A percentile compares a stretch with the other conserved stretches of the same genome.
Conservation (phyloP, 2,113 vertebrate genomes). For the Cebidichthys violaceus region DNA sequence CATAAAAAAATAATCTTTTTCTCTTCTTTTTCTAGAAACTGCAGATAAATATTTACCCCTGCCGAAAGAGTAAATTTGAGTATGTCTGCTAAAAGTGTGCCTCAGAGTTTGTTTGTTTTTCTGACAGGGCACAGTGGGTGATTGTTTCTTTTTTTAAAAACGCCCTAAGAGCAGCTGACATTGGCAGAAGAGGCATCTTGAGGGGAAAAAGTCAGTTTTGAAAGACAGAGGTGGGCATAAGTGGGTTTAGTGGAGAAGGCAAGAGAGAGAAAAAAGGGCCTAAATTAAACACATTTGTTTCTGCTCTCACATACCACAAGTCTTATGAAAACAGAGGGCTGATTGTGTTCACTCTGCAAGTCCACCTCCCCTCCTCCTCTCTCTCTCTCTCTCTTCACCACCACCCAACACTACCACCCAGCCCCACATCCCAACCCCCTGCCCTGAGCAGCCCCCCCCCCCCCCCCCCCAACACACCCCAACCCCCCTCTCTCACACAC, state of each 20-base stretch:
- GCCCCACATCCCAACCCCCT: slow-evolving; percentile 64
- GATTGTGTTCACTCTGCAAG: slow-evolving; percentile 86
- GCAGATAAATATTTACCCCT: slow-evolving; percentile 81
- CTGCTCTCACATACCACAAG: slow-evolving; percentile 89
- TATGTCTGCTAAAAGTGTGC: slow-evolving; percentile 67
- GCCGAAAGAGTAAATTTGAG: slow-evolving; percentile 69
- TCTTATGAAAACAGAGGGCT: slow-evolving; percentile 89
- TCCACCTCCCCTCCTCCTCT: slow-evolving; percentile 47
- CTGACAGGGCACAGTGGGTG: slow-evolving; percentile 53
- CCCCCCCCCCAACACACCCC: too few relatives aligned
- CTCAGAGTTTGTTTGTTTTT: slow-evolving; percentile 41
- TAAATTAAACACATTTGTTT: slow-evolving; percentile 92
- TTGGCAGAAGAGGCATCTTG: slow-evolving; percentile 67
- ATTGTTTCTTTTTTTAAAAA: slow-evolving; percentile 63
- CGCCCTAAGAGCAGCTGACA: slow-evolving; percentile 66
- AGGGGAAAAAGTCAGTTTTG: slow-evolving; percentile 70
- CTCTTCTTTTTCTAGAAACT: slow-evolving; percentile 60
- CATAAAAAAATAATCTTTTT: slow-evolving; percentile 57
- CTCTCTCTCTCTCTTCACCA: slow-evolving; percentile 48
- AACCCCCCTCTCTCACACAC: slow-evolving; percentile 9
- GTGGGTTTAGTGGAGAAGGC: slow-evolving; percentile 69
- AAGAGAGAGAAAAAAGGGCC: slow-evolving; percentile 69
- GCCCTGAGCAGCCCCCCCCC: slow-evolving; percentile 61
- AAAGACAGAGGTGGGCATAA: slow-evolving; percentile 77
- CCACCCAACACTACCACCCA: slow-evolving; percentile 71